phyloP scores from a whole-genome alignment of 2,888 invertebrate species.

The Cheilosia scutellata region DNA sequence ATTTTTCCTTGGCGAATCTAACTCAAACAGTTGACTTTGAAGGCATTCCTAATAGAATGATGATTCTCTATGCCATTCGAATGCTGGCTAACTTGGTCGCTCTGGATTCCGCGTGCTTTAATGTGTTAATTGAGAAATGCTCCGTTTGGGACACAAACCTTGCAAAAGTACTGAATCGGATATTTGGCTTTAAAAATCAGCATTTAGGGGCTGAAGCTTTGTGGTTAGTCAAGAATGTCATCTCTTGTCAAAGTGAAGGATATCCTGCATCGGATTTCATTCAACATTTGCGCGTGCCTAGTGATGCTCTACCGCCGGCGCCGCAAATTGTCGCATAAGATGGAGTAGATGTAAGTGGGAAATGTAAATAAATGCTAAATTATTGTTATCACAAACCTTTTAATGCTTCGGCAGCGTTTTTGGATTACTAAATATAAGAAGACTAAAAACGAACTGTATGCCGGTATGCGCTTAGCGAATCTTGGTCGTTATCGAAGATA shows the following conservation, averaged over 20 bases:
- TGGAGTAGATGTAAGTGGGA: conserved; percentile 1
- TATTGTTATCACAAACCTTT: background rate
- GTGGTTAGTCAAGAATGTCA: conserved; percentile 79
- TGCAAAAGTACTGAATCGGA: conserved; percentile 77
- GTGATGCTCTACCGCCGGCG: conserved; percentile 15
- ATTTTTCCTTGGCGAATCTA: conserved; percentile 76
- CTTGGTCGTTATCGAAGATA: too few relatives aligned
- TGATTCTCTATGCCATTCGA: conserved; percentile 78
- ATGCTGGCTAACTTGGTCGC: conserved; percentile 79
- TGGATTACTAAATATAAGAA: too few relatives aligned
- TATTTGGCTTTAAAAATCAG: conserved; percentile 77
- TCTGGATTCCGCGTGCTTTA: conserved; percentile 44
- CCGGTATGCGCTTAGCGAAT: too few relatives aligned
- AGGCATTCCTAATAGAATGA: conserved; percentile 68
- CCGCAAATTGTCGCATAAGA: background rate
- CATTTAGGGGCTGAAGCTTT: conserved; percentile 77
- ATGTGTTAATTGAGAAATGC: conserved; percentile 68
- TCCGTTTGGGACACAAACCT: conserved; percentile 77
- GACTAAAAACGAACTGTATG: too few relatives aligned
- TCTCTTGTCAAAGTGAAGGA: conserved; percentile 30
- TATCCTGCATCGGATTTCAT: conserved; percentile 57
- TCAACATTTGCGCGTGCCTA: conserved; percentile 48
- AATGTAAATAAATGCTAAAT: conserved; percentile 43
- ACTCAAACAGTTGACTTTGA: conserved; percentile 65
- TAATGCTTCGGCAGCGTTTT: too few relatives aligned